Evolutionary conservation across 2,113 vertebrate species (phyloP), one percentile per base, ranked within the genome.

Genomic region (Prochilodus magdalenae): DNA sequence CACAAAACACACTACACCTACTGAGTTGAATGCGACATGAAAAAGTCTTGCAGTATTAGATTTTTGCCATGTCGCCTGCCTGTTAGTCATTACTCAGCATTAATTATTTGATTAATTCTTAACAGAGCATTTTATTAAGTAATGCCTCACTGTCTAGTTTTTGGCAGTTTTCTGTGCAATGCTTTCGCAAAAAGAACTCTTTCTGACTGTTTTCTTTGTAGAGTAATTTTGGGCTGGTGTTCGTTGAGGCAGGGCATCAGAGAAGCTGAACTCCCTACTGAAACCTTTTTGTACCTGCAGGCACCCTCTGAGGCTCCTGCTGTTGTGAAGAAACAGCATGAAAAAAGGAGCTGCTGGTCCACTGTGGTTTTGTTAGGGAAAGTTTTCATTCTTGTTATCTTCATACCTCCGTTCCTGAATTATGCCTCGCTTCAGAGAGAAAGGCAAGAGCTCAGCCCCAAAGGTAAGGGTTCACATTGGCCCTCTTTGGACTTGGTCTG

Each of bases 381-480:
- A 63, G 91, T 90, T 90, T 83, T 95, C 8, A 88, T 95, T 18
- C 83, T 95, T n/a, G 73, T 94, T 24, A 67, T 95, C 86, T 60
- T 94, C 82, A 82, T 94, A 75, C 94, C 94, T 79, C 93, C 94
- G 0, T 94, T 95, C 77, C 91, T 95, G 71, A 95, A 95, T 90
- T 95, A 95, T 26, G 93, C 94, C 20, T 94, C 94, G 0, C 90
- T 95, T 66, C 94, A 95, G 83, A 90, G 93, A 89, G 94, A 95
- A 85, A 93, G 89, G 84, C 89, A 92, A 75, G 83, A 93, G 84
- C 91, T 95, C 22, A 7, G 91, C 69, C 93, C 94, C 0, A 89
- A 91, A 94, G 94, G 94, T 95, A 77, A 59, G 30, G 1, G 18
- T 73, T 36, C 29, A 13, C 11, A 12, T 71, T 30, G 22, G 8